These are phyloP conservation scores for Vulpes ferrilata DNA, from an alignment of 2,113 vertebrate genomes.

Conservation along the genomic window DNA sequence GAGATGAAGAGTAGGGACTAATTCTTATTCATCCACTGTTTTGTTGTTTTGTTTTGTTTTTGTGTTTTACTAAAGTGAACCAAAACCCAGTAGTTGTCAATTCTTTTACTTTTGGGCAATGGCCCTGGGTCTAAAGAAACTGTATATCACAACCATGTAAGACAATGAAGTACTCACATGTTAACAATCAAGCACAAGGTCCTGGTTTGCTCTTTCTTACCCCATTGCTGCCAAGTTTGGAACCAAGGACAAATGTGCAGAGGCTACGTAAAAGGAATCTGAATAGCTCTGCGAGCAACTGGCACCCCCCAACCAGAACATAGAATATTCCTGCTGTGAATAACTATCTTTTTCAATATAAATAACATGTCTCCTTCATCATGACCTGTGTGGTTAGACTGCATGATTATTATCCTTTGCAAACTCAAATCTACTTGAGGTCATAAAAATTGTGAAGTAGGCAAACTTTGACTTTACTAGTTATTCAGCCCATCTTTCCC, in stretches of 20 bases:
- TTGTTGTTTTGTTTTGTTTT: not conserved
- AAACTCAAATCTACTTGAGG: not conserved
- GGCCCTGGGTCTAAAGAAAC: not conserved
- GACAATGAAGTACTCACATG: not conserved
- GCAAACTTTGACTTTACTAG: not conserved
- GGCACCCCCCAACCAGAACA: not conserved
- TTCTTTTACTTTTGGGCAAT: not conserved
- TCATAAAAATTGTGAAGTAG: not conserved
- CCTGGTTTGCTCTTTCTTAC: not conserved
- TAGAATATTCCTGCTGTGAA: not conserved
- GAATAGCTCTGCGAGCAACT: not conserved
- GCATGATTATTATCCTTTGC: not conserved
- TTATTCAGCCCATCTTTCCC: not conserved
- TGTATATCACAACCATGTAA: not conserved
- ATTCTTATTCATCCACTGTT: not conserved
- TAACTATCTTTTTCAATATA: conserved; percentile 19
- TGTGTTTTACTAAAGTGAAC: not conserved
- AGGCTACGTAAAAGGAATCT: not conserved
- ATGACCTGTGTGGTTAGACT: not conserved
- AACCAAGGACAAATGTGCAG: not conserved
- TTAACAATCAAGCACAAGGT: not conserved
- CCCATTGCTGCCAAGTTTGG: not conserved
- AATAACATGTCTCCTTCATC: not conserved
- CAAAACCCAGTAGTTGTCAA: not conserved
- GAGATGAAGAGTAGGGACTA: not conserved